Evolutionary conservation across 2,888 invertebrate species (phyloP), one percentile per base, ranked within the genome.

Genomic region (Eupithecia pulchellata): DNA sequence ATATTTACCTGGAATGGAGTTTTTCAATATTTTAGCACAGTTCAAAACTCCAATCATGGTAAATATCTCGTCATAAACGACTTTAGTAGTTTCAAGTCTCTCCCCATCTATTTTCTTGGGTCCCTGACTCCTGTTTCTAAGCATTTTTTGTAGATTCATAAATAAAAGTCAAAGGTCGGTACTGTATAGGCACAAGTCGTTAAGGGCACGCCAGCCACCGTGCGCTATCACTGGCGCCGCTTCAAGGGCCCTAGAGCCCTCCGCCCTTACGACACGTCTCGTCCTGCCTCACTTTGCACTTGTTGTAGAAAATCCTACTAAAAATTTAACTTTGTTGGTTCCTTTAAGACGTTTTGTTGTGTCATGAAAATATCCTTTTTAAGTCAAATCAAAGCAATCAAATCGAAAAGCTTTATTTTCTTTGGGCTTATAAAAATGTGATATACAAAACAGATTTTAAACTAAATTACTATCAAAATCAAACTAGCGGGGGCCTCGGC

Each of bases 201-300:
- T 57, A 57, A 0, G 17, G 57, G 17, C 20, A 8, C 57, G 57
- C 57, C 17, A 8, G 57, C 57, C 17, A 8, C 57, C 57, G 57
- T 57, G 57, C 57, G 57, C 57, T 57, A 57, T 57, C 57, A 6
- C 52, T 25, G 25, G 20, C 57, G 57, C 29, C 57, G 57, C 17
- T 57, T 29, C 29, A 57, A 57, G 57, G 4, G 57, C 29, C 57
- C 57, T 57, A 52, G 25, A 52, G 13, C 29, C 6, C 17, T 6
- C 29, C 29, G 57, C 29, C 27, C 57, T 29, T 11, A 57, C 29
- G 57, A 57, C 57, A 57, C 57, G 57, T 8, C 17, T 57, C 52
- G 25, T 52, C 29, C 57, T 57, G 29, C 6, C 57, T 27, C 17
- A 57, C 57, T 57, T 57, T 29, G 27, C 57, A 57, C 57, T 57